Evolutionary conservation across 2,797 vertebrate genomes (phyloP).

Genomic region (Poeciliopsis gracilis): DNA sequence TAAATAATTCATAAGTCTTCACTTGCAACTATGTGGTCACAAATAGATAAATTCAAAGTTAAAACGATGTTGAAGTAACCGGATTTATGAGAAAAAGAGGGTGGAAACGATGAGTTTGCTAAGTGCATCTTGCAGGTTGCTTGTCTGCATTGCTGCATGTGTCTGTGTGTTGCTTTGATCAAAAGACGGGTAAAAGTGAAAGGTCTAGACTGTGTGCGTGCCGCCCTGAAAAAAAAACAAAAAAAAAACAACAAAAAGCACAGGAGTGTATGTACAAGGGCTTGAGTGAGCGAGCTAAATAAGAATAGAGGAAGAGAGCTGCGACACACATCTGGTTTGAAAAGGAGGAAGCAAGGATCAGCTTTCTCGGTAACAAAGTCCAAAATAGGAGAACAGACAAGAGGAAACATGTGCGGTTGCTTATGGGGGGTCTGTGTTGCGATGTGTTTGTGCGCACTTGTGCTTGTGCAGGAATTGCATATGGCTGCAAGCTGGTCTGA

Average conservation of each 20-base stretch:
- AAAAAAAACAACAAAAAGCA: slow-evolving; percentile 39
- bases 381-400: slow-evolving; percentile 81
- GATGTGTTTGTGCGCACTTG: slow-evolving; percentile 21
- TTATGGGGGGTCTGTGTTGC: slow-evolving; percentile 36
- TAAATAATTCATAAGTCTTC: neutral
- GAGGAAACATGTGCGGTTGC: slow-evolving; percentile 69
- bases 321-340: slow-evolving; percentile 74
- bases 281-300: slow-evolving; percentile 18
- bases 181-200: neutral
- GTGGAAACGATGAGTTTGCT: slow-evolving; percentile 8
- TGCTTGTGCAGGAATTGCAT: slow-evolving; percentile 40
- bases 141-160: neutral
- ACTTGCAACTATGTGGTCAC: neutral
- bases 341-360: slow-evolving; percentile 79
- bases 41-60: neutral
- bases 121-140: neutral
- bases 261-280: slow-evolving; percentile 39
- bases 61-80: neutral
- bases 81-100: neutral
- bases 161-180: neutral
- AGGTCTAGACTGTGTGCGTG: neutral
- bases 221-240: neutral
- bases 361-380: slow-evolving; percentile 75
- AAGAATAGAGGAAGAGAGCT: slow-evolving; percentile 44
- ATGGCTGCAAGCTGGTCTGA: slow-evolving; percentile 42